phyloP scores from a whole-genome alignment of 2,888 invertebrate species.

The Dryadula phaetusa region DNA sequence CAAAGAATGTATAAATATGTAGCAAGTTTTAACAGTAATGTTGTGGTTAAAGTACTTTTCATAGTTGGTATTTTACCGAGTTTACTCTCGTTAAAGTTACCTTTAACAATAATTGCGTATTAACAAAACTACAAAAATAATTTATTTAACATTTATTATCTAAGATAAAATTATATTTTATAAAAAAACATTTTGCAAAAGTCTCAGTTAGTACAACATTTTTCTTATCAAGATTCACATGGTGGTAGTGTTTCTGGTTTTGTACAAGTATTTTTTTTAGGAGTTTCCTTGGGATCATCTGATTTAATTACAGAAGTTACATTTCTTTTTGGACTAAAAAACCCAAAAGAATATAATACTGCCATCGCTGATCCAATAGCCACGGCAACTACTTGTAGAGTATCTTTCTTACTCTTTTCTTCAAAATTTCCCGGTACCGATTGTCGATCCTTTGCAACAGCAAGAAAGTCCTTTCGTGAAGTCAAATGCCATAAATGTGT shows the following conservation, averaged over 20 bases:
- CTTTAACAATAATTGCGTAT: background rate
- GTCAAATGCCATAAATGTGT: slow-evolving; percentile 63
- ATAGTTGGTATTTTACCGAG: no score
- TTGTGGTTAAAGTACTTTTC: no score
- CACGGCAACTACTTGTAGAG: slow-evolving; percentile 46
- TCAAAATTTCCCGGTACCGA: slow-evolving; percentile 39
- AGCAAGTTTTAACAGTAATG: background rate
- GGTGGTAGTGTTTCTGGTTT: background rate
- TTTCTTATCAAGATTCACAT: background rate
- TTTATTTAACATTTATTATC: background rate
- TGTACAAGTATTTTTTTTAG: background rate
- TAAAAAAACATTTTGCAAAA: background rate
- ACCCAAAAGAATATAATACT: slow-evolving; percentile 52
- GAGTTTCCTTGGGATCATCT: slow-evolving; percentile 15
- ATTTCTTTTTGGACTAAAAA: slow-evolving; percentile 31
- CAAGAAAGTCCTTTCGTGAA: slow-evolving; percentile 54
- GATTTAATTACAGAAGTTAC: slow-evolving; percentile 16
- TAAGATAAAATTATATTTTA: background rate
- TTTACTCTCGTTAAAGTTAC: no score
- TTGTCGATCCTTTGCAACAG: slow-evolving; percentile 49
- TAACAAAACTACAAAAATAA: background rate
- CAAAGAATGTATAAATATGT: background rate
- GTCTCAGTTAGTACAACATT: background rate
- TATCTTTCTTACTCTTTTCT: slow-evolving; percentile 44
- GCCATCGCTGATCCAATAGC: slow-evolving; percentile 36